Conservation (phyloP, 2,797 vertebrate species). For the Hybognathus amarus region DNA sequence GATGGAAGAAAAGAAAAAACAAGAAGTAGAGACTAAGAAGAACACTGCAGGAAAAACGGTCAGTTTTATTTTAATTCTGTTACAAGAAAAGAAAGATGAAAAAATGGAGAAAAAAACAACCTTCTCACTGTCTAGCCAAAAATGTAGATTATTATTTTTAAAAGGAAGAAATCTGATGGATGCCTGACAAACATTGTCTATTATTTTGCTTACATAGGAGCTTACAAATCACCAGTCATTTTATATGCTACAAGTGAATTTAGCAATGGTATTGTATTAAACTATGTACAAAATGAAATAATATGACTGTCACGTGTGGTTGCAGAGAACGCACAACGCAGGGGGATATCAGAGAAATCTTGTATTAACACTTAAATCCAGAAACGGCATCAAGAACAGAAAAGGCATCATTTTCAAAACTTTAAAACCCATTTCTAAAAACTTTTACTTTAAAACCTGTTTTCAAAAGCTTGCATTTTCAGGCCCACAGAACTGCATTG, state of each 20-base stretch:
- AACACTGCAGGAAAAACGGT: conserved; percentile 57
- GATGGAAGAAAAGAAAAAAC: conserved; percentile 96
- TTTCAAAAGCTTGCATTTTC: too few species aligned
- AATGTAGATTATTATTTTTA: not conserved
- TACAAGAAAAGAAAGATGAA: not conserved
- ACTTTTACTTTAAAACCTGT: too few species aligned
- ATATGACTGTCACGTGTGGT: not conserved
- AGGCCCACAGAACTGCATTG: too few species aligned
- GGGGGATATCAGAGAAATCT: not conserved
- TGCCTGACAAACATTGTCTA: not conserved
- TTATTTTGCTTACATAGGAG: not conserved
- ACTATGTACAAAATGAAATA: not conserved
- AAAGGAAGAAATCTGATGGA: not conserved
- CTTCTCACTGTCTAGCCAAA: not conserved
- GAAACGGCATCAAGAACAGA: too few species aligned
- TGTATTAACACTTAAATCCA: not conserved
- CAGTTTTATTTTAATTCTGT: not conserved
- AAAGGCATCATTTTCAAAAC: too few species aligned
- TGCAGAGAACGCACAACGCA: not conserved
- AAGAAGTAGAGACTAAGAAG: conserved; percentile 94
- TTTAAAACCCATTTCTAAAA: too few species aligned
- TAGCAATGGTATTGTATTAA: not conserved
- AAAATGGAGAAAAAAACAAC: not conserved
- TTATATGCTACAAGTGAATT: not conserved
- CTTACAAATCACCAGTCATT: not conserved